Conservation (phyloP, 2,888 invertebrate genomes). For the Yponomeuta malinellus region DNA sequence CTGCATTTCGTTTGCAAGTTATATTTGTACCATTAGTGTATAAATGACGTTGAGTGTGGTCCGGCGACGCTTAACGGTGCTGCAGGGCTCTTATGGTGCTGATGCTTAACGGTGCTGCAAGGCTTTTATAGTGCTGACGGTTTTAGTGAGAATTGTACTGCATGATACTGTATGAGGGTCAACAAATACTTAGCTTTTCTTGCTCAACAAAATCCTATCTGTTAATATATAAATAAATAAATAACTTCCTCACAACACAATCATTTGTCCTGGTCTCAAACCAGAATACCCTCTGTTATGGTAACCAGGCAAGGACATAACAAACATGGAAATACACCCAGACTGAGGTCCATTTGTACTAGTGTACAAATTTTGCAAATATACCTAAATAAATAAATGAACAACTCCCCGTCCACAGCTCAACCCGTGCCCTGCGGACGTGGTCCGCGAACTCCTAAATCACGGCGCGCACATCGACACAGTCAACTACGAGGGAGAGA, state of each 20-base stretch:
- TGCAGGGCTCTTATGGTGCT: conserved; percentile 27
- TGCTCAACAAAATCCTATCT: too few relatives aligned
- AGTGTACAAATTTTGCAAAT: too few relatives aligned
- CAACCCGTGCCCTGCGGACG: conserved; percentile 80
- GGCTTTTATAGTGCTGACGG: conserved; percentile 79
- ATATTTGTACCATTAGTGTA: neutral
- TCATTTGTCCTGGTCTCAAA: too few relatives aligned
- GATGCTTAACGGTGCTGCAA: conserved; percentile 28
- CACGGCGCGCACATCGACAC: conserved; percentile 91
- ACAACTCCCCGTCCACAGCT: conserved; percentile 35
- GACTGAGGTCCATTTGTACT: too few relatives aligned
- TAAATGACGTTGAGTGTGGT: conserved; percentile 63
- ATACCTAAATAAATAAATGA: neutral
- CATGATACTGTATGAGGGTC: too few relatives aligned
- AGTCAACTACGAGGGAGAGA: conserved; percentile 84
- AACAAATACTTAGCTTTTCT: too few relatives aligned
- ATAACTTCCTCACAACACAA: too few relatives aligned
- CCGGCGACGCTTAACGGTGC: conserved; percentile 66
- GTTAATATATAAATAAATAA: too few relatives aligned
- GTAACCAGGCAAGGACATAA: too few relatives aligned
- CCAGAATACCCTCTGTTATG: too few relatives aligned
- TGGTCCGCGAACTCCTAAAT: conserved; percentile 83
- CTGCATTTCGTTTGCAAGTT: conserved; percentile 89
- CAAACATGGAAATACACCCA: too few relatives aligned
- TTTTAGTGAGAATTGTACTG: conserved; percentile 34